A percentile compares a stretch with the other conserved stretches of the same genome.
These are phyloP conservation scores for Cacatua alba DNA, from an alignment of 2,113 vertebrate species.

Conservation along the genomic window DNA sequence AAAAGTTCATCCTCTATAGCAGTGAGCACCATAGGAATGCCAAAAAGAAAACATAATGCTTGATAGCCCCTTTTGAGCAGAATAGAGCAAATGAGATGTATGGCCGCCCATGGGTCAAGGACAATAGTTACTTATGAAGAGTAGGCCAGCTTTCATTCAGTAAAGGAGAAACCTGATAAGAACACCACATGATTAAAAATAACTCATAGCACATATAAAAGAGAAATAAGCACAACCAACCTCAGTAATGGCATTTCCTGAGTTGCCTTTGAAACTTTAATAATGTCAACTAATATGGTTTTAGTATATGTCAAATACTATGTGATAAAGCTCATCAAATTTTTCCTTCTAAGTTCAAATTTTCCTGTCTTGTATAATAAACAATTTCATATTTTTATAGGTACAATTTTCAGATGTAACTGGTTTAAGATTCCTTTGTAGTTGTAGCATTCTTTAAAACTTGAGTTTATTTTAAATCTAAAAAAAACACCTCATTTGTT, in stretches of 20 bases:
- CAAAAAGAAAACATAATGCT: background rate
- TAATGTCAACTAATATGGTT: background rate
- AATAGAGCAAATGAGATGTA: background rate
- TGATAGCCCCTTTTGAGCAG: background rate
- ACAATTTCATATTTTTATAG: background rate
- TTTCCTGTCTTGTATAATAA: background rate
- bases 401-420: background rate
- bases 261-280: background rate
- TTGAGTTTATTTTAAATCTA: background rate
- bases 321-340: background rate
- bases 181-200: accelerated
- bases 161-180: background rate
- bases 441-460: background rate
- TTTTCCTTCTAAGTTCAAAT: background rate
- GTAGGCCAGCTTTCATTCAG: background rate
- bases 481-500: accelerated
- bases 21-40: background rate
- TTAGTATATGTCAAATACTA: background rate
- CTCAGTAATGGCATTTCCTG: background rate
- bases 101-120: background rate
- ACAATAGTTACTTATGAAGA: background rate
- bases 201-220: background rate
- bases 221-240: background rate
- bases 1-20: background rate
- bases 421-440: background rate